These are phyloP conservation scores for Lithophane semibrunnea DNA, from an alignment of 2,888 invertebrate species.

Conservation along the genomic window DNA sequence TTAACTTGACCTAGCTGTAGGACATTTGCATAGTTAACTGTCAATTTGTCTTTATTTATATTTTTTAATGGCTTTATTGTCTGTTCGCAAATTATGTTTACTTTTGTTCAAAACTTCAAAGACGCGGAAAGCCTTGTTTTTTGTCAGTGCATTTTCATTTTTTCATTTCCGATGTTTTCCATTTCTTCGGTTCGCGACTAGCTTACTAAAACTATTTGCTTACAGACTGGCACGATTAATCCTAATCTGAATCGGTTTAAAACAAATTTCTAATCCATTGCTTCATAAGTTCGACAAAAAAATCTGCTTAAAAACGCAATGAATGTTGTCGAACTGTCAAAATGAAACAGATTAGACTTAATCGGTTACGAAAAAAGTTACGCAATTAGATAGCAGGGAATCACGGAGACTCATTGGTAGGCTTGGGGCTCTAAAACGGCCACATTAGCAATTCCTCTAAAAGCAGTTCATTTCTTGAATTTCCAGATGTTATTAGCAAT, in stretches of 20 bases:
- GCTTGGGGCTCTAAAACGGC: too few species aligned
- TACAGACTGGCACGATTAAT: background rate
- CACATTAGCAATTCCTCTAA: too few species aligned
- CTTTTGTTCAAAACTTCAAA: background rate
- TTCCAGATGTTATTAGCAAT: too few species aligned
- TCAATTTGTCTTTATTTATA: conserved; percentile 27
- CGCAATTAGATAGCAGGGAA: background rate
- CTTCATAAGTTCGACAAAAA: too few species aligned
- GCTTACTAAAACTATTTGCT: background rate
- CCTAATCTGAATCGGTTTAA: too few species aligned
- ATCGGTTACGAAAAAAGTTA: too few species aligned
- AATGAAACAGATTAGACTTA: too few species aligned
- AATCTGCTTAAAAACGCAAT: too few species aligned
- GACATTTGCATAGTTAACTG: conserved; percentile 34
- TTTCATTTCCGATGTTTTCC: background rate
- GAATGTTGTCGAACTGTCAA: too few species aligned
- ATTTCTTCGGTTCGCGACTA: background rate
- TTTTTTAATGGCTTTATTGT: background rate
- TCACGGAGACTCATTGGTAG: background rate
- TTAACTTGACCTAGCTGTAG: conserved; percentile 51
- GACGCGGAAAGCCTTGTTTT: background rate
- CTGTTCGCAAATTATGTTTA: background rate
- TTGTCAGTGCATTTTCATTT: background rate
- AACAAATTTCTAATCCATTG: too few species aligned
- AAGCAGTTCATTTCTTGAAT: too few species aligned